Percentiles rank a stretch among this genome's conserved stretches.
Conservation (phyloP, 2,888 invertebrate species). For the Dorcus hopei region DNA sequence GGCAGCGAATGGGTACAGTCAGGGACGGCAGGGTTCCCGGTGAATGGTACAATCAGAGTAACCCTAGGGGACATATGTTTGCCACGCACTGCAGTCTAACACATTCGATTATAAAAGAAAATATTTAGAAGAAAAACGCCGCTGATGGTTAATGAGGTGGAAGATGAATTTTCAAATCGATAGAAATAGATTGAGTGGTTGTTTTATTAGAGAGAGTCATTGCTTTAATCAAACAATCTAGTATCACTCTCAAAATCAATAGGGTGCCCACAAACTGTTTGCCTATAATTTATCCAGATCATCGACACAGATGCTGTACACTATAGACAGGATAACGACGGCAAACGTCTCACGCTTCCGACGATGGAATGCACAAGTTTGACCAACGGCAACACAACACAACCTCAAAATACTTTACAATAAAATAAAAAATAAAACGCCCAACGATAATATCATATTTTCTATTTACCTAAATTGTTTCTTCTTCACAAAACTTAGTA, state of each 20-base stretch:
- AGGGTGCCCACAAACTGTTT: slow-evolving; percentile 14
- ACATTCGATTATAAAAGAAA: not conserved
- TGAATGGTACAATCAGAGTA: slow-evolving; percentile 26
- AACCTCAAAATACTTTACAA: not conserved
- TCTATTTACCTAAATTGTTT: not conserved
- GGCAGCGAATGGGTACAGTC: slow-evolving; percentile 25
- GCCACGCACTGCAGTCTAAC: slow-evolving; percentile 17
- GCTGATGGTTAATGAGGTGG: not conserved
- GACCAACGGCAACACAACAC: slow-evolving; percentile 1
- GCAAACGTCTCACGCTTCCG: not conserved
- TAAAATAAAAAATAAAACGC: not conserved
- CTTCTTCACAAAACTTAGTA: not conserved
- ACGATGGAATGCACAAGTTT: not conserved
- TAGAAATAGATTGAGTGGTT: slow-evolving; percentile 4
- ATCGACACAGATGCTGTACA: slow-evolving; percentile 8
- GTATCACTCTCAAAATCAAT: slow-evolving; percentile 22
- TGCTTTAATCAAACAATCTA: slow-evolving; percentile 19
- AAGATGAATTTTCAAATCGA: slow-evolving; percentile 7
- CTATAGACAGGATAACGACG: slow-evolving; percentile 5
- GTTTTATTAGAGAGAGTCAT: slow-evolving; percentile 9
- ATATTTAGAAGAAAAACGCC: not conserved
- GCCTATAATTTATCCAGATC: slow-evolving; percentile 5
- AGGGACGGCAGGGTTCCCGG: slow-evolving; percentile 18
- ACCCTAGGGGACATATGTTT: slow-evolving; percentile 29
- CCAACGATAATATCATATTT: not conserved